A percentile compares a stretch with the other conserved stretches of the same genome.
These are phyloP conservation scores for Aleadryas rufinucha DNA, from an alignment of 2,113 vertebrate genomes.

Conservation along the genomic window DNA sequence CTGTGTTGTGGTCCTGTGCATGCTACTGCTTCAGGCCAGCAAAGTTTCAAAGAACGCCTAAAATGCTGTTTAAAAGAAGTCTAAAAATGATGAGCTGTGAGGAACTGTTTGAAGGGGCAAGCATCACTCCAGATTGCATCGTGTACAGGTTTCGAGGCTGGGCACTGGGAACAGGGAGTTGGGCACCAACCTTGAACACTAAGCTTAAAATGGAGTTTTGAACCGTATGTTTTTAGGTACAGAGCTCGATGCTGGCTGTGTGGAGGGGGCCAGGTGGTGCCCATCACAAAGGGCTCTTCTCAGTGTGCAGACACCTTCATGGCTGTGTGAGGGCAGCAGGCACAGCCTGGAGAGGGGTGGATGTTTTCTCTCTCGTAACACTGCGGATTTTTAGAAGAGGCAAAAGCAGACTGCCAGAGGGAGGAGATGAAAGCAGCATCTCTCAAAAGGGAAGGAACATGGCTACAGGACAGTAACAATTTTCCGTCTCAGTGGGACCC, in stretches of 20 bases:
- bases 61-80: background rate
- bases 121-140: rapidly evolving
- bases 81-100: background rate
- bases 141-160: background rate
- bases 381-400: background rate
- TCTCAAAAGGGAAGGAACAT: background rate
- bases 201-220: background rate
- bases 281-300: background rate
- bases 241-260: background rate
- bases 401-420: background rate
- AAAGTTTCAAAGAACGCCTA: background rate
- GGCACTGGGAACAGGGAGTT: background rate
- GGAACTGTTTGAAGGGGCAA: background rate
- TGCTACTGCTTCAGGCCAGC: background rate
- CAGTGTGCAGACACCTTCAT: background rate
- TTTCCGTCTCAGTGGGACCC: background rate
- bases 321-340: background rate
- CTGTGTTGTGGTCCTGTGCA: rapidly evolving
- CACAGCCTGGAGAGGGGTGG: rapidly evolving
- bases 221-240: background rate
- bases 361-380: background rate
- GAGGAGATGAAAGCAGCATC: background rate
- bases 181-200: background rate
- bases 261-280: background rate
- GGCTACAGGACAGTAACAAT: rapidly evolving